A percentile compares a stretch with the other conserved stretches of the same genome.
Evolutionary conservation across 2,888 invertebrate genomes (phyloP).

Genomic region (Furcula furcula): DNA sequence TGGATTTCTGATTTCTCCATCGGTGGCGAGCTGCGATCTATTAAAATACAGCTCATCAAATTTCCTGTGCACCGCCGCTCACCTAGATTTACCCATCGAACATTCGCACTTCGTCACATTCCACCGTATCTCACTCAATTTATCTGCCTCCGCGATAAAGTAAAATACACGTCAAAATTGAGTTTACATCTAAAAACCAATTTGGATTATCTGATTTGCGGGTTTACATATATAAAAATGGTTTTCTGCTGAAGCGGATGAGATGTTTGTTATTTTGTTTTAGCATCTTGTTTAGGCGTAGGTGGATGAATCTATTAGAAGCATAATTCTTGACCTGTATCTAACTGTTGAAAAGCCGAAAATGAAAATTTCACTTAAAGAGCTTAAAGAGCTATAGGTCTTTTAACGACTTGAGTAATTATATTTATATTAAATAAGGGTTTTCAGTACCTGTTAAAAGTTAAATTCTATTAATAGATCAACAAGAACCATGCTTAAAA

Average conservation of each 20-base stretch:
- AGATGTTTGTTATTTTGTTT: slow-evolving; percentile 30
- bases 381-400: too few species aligned
- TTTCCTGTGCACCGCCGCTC: slow-evolving; percentile 21
- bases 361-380: too few species aligned
- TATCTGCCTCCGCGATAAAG: slow-evolving; percentile 71
- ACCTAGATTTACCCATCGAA: slow-evolving; percentile 12
- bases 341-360: too few species aligned
- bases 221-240: slow-evolving; percentile 65
- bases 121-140: slow-evolving; percentile 68
- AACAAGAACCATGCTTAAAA: too few species aligned
- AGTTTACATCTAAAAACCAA: slow-evolving; percentile 78
- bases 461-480: too few species aligned
- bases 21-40: slow-evolving; percentile 11
- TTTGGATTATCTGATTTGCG: slow-evolving; percentile 78
- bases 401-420: too few species aligned
- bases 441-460: too few species aligned
- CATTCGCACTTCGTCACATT: slow-evolving; percentile 50
- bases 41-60: slow-evolving; percentile 22
- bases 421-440: too few species aligned
- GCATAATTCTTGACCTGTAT: too few species aligned
- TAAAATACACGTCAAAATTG: slow-evolving; percentile 76
- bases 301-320: too few species aligned
- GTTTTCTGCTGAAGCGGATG: slow-evolving; percentile 33
- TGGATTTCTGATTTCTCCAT: slow-evolving; percentile 6
- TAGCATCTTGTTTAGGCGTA: slow-evolving; percentile 31